phyloP scores from a whole-genome alignment of 2,113 vertebrate species.

The Conger conger region DNA sequence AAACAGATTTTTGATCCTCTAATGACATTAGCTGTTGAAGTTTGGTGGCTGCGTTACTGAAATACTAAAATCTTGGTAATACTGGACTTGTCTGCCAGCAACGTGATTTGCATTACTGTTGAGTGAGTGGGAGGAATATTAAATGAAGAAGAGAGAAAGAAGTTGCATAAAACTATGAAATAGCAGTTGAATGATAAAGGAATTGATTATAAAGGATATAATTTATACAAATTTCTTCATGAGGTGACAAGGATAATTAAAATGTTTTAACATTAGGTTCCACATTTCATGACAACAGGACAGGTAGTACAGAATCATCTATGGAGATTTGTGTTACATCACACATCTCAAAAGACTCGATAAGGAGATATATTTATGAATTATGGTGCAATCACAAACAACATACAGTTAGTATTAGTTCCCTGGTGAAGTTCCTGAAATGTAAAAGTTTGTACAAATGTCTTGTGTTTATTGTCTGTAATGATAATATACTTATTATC shows the following conservation, averaged over 20 bases:
- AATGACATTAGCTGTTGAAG: slow-evolving; percentile 1
- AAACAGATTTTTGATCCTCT: not conserved
- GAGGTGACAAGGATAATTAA: not conserved
- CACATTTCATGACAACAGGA: not conserved
- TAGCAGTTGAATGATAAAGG: not conserved
- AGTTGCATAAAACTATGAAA: not conserved
- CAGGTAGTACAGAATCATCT: not conserved
- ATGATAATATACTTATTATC: slow-evolving; percentile 9
- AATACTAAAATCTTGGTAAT: not conserved
- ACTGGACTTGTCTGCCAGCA: not conserved
- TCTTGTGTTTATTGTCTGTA: slow-evolving; percentile 10
- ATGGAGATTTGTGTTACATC: not conserved
- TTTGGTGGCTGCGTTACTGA: not conserved
- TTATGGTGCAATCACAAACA: not conserved
- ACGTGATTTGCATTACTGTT: slow-evolving; percentile 9
- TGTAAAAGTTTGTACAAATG: slow-evolving; percentile 7
- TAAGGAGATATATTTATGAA: not conserved
- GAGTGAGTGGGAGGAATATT: not conserved
- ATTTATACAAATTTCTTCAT: not conserved
- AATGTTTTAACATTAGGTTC: not conserved
- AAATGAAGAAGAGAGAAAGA: not conserved
- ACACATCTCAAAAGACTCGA: not conserved
- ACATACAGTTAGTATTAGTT: slow-evolving; percentile 3
- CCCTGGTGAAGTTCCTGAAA: not conserved
- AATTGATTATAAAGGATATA: not conserved